Percentiles rank a stretch among this genome's conserved stretches.
phyloP scores from a whole-genome alignment of 2,797 vertebrate genomes.

The Microcaecilia unicolor region DNA sequence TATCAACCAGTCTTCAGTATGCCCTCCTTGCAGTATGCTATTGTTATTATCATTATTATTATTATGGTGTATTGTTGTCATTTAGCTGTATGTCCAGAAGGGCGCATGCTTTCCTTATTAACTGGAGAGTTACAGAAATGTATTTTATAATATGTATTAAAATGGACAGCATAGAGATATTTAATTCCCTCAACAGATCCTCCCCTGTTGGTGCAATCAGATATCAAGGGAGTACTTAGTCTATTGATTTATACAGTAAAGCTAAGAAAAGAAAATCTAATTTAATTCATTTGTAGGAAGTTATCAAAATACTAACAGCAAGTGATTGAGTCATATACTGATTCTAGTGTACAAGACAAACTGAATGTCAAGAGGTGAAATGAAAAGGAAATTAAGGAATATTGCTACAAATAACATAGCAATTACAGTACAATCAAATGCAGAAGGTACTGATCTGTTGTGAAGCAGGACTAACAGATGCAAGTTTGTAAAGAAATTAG shows the following conservation, averaged over 20 bases:
- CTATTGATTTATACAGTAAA: constrained; percentile 3
- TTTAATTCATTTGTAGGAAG: constrained; percentile 7
- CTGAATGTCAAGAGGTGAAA: not conserved
- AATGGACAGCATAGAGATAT: constrained; percentile 1
- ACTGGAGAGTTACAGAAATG: not conserved
- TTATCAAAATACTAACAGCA: no score
- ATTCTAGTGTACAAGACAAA: not conserved
- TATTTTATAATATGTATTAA: no score
- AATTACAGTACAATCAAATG: no score
- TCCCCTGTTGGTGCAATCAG: not conserved
- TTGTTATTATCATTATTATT: no score
- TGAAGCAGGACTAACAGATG: no score
- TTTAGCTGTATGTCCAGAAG: not conserved
- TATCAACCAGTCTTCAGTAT: no score
- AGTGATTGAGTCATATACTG: not conserved
- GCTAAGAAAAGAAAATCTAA: constrained; percentile 4
- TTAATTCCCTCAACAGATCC: not conserved
- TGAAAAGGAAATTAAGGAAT: constrained; percentile 18
- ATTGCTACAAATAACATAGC: constrained; percentile 5
- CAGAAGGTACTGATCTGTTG: no score
- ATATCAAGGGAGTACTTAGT: not conserved
- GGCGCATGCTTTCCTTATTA: not conserved
- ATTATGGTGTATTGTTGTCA: no score
- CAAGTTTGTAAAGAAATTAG: no score
- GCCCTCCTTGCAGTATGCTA: no score